Evolutionary conservation across 2,113 vertebrate species (phyloP), one percentile per base, ranked within the genome.

Genomic region (Coregonus clupeaformis): DNA sequence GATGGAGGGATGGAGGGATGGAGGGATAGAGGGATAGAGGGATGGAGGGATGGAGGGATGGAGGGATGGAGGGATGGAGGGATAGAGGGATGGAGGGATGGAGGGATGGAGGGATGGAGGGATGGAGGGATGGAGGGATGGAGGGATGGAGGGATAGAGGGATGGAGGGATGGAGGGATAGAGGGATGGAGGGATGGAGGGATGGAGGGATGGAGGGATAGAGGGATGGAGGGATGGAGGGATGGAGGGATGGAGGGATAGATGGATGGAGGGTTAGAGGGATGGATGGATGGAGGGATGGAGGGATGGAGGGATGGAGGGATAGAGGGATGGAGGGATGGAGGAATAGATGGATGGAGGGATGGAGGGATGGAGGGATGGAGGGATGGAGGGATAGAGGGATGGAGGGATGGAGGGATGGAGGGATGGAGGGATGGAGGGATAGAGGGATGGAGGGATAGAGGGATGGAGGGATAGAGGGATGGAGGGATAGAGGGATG

Each of bases 91-190:
- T 94, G 91, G 95, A 94, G n/a, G n/a, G n/a, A n/a, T n/a, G 22
- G 66, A 52, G 90, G 92, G 91, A 91, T 45, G 3, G 42, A 11
- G 27, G 27, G 27, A 27, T 94, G 91, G 95, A 94, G n/a, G n/a
- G n/a, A n/a, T n/a, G n/a, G n/a, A n/a, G n/a, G n/a, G n/a, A n/a
- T n/a, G n/a, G n/a, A n/a, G n/a, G n/a, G n/a, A n/a, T n/a, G n/a
- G n/a, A n/a, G n/a, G n/a, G n/a, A n/a, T n/a, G 22, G 66, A 52
- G 90, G 92, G 91, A 91, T 45, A 45, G 42, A 11, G 27, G 27
- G 27, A 27, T 94, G 91, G 95, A 94, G n/a, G n/a, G n/a, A n/a
- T n/a, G 22, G 66, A 52, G 90, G 92, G 91, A 91, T 45, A 45
- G 42, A 11, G 27, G 27, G 27, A 27, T 94, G 91, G 95, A 94